Percentiles rank a stretch among this genome's conserved stretches.
Evolutionary conservation across 2,888 invertebrate genomes (phyloP).

Genomic region (Apodemia mormo): DNA sequence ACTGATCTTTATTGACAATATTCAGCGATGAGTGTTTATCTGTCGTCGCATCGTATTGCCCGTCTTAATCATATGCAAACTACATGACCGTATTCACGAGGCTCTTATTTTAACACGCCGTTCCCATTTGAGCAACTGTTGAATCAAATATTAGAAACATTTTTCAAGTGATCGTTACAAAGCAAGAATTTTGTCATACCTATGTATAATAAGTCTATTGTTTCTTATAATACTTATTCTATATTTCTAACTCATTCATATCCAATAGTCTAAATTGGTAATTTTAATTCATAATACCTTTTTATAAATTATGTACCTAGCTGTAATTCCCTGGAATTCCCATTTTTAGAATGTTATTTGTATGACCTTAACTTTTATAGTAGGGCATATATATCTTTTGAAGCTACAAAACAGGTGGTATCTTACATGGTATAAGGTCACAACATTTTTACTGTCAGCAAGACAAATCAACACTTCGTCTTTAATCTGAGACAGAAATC

Average conservation of each 20-base stretch:
- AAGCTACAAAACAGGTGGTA: not conserved
- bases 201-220: not conserved
- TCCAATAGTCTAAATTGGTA: no score
- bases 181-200: not conserved
- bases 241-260: no score
- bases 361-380: conserved; percentile 3
- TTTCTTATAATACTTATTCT: not conserved
- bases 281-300: no score
- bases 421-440: not conserved
- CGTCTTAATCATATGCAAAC: not conserved
- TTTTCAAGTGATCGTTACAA: conserved; percentile 6
- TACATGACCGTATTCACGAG: not conserved
- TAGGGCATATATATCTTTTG: not conserved
- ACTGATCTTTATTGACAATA: no score
- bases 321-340: no score
- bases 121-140: not conserved
- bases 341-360: not conserved
- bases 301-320: no score
- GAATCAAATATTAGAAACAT: not conserved
- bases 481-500: not conserved
- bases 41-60: conserved; percentile 8
- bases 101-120: not conserved
- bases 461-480: not conserved
- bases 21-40: no score
- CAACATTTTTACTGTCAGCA: not conserved